A percentile compares a stretch with the other conserved stretches of the same genome.
These are phyloP conservation scores for Dufourea novaeangliae DNA, from an alignment of 1,140 invertebrate genomes.

Conservation along the genomic window DNA sequence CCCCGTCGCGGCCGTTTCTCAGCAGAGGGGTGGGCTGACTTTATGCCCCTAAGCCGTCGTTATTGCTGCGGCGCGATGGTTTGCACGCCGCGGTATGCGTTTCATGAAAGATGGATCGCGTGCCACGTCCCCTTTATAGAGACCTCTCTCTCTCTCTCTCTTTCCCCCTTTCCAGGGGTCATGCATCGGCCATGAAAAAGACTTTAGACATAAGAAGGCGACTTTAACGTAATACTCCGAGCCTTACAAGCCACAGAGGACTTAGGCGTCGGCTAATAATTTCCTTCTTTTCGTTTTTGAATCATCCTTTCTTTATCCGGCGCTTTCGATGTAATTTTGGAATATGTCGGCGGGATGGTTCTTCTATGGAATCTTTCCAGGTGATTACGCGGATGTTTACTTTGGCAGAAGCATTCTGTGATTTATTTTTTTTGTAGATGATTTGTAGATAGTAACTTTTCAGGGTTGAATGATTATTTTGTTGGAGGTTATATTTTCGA, in stretches of 20 bases:
- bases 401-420: too few relatives aligned
- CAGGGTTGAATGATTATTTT: too few relatives aligned
- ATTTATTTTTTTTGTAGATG: too few relatives aligned
- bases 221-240: constrained; percentile 39
- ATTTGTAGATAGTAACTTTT: too few relatives aligned
- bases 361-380: too few relatives aligned
- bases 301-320: neutral
- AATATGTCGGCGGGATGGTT: too few relatives aligned
- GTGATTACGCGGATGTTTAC: too few relatives aligned
- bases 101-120: constrained; percentile 66
- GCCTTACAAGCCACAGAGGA: neutral
- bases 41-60: constrained; percentile 55
- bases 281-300: neutral
- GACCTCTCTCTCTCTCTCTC: too few relatives aligned
- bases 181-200: constrained; percentile 45
- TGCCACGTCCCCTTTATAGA: constrained; percentile 49
- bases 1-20: neutral
- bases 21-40: constrained; percentile 20
- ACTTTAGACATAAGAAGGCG: constrained; percentile 48
- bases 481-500: too few relatives aligned
- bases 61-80: constrained; percentile 52
- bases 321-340: neutral
- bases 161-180: constrained; percentile 23
- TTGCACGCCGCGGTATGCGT: constrained; percentile 62
- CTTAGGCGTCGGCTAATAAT: constrained; percentile 10